A percentile compares a stretch with the other conserved stretches of the same genome.
These are phyloP conservation scores for Budorcas taxicolor DNA, from an alignment of 2,113 vertebrate genomes.

Conservation along the genomic window DNA sequence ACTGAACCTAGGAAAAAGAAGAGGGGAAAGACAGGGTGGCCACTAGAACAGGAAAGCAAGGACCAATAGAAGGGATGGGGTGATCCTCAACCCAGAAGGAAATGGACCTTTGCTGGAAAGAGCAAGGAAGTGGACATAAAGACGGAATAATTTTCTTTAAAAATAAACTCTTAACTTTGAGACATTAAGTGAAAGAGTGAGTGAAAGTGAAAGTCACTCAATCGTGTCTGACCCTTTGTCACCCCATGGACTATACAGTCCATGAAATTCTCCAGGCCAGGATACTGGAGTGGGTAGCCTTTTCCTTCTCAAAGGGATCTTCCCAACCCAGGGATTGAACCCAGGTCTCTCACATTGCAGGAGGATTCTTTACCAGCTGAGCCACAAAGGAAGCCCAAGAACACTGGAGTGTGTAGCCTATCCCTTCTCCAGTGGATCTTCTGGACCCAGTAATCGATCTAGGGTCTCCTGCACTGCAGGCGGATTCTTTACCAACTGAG, in stretches of 20 bases:
- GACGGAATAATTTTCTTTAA: background rate
- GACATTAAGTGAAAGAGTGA: background rate
- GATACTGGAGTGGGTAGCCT: background rate
- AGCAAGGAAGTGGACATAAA: background rate
- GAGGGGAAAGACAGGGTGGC: background rate
- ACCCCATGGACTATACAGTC: background rate
- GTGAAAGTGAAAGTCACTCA: background rate
- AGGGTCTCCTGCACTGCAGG: background rate
- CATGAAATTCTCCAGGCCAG: background rate
- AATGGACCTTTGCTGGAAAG: background rate
- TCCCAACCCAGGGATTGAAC: background rate
- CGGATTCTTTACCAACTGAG: background rate
- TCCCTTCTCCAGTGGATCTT: background rate
- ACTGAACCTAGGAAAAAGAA: background rate
- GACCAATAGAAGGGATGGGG: background rate
- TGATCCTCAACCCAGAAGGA: background rate
- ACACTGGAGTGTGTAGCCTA: background rate
- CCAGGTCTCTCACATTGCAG: background rate
- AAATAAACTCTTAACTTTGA: background rate
- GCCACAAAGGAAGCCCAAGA: background rate
- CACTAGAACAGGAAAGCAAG: background rate
- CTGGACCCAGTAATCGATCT: background rate
- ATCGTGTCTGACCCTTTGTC: background rate
- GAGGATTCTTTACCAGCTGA: background rate
- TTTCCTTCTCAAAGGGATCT: background rate